Evolutionary conservation across 1,140 invertebrate species (phyloP).

Genomic region (Bilobella aurantiaca): DNA sequence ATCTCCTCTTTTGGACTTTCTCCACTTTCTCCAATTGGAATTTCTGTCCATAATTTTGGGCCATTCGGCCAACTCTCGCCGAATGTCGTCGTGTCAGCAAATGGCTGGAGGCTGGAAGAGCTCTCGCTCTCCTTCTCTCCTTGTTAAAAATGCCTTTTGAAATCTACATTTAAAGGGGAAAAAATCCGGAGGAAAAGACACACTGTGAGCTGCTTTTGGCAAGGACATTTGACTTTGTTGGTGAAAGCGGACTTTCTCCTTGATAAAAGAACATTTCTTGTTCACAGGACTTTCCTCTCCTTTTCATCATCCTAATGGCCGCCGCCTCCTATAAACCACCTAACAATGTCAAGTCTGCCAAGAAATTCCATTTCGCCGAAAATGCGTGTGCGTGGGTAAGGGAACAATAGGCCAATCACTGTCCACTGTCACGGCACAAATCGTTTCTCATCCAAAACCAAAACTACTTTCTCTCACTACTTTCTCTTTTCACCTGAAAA

Average conservation of each 20-base stretch:
- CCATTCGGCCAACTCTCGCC: not conserved
- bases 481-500: too few relatives aligned
- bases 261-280: too few relatives aligned
- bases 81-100: not conserved
- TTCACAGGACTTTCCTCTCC: not conserved
- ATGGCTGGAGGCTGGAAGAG: not conserved
- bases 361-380: not conserved
- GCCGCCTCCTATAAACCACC: not conserved
- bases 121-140: not conserved
- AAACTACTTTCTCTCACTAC: too few relatives aligned
- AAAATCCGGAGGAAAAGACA: too few relatives aligned
- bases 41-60: not conserved
- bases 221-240: too few relatives aligned
- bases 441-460: too few relatives aligned
- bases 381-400: too few relatives aligned
- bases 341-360: not conserved
- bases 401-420: too few relatives aligned
- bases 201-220: too few relatives aligned
- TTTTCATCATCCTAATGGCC: constrained; percentile 4
- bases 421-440: too few relatives aligned
- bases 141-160: not conserved
- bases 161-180: too few relatives aligned
- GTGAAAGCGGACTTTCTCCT: too few relatives aligned
- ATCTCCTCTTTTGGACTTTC: not conserved
- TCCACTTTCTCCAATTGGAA: not conserved